A percentile compares a stretch with the other conserved stretches of the same genome.
These are phyloP conservation scores for Nemopilema nomurai DNA, from an alignment of 30 jellyfish, hydroid and myxozoan species.

Conservation along the genomic window DNA sequence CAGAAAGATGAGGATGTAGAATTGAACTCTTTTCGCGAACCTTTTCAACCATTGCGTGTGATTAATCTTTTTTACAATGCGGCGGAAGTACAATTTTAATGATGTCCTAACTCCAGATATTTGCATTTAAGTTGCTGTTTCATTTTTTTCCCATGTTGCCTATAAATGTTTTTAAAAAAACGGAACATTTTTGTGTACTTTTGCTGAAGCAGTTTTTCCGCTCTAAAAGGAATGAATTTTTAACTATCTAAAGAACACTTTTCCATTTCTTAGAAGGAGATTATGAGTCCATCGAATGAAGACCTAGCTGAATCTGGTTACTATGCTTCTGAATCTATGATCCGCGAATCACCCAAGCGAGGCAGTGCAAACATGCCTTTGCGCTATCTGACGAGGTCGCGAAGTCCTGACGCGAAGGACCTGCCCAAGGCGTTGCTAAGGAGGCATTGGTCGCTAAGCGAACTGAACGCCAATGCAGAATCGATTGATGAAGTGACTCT, in stretches of 20 bases:
- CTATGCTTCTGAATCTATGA: constrained; percentile 67
- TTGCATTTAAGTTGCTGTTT: too few species aligned
- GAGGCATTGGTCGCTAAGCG: constrained; percentile 66
- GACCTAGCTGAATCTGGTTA: constrained; percentile 73
- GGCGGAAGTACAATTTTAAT: too few species aligned
- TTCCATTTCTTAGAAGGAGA: constrained; percentile 24
- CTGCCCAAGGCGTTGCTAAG: not conserved
- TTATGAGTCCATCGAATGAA: constrained; percentile 47
- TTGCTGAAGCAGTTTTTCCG: too few species aligned
- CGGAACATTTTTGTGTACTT: too few species aligned
- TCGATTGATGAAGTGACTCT: constrained; percentile 47
- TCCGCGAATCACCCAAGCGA: constrained; percentile 52
- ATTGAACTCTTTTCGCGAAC: too few species aligned
- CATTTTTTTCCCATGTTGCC: too few species aligned
- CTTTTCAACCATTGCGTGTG: too few species aligned
- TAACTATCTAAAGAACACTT: not conserved
- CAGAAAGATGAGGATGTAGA: too few species aligned
- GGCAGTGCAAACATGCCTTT: constrained; percentile 37
- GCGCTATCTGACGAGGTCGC: constrained; percentile 57
- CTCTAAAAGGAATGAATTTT: too few species aligned
- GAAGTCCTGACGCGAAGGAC: constrained; percentile 57
- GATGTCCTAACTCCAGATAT: too few species aligned
- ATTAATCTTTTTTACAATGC: too few species aligned
- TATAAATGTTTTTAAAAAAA: too few species aligned
- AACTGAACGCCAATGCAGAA: constrained; percentile 22